Conservation (phyloP, 2,113 vertebrate species). For the Lucifuga dentata region DNA sequence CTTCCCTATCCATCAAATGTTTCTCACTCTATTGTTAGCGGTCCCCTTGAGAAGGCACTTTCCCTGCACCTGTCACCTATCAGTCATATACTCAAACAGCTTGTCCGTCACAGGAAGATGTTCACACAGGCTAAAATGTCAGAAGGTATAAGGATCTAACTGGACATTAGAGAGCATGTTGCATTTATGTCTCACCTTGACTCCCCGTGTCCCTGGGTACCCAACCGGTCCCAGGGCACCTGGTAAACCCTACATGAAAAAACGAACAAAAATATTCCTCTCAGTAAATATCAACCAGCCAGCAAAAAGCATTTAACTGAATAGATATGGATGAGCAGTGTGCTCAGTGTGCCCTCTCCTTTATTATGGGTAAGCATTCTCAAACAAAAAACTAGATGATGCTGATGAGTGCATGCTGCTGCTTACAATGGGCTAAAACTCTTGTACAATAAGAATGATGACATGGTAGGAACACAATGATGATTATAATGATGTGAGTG, state of each 20-base stretch:
- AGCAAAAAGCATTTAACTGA: not conserved
- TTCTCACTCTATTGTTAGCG: conserved; percentile 42
- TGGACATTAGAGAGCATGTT: conserved; percentile 28
- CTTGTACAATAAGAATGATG: conserved; percentile 36
- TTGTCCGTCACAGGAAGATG: conserved; percentile 56
- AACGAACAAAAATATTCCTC: conserved; percentile 5
- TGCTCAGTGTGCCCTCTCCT: conserved; percentile 1
- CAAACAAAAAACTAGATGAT: conserved; percentile 14
- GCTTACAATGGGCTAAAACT: conserved; percentile 39
- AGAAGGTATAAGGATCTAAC: conserved; percentile 31
- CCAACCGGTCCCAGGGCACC: conserved; percentile 88
- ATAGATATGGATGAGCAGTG: conserved; percentile 2
- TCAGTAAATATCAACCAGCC: conserved; percentile 2
- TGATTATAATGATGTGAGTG: conserved; percentile 13
- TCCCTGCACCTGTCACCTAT: conserved; percentile 60
- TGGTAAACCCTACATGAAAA: conserved; percentile 80
- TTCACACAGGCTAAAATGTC: not conserved
- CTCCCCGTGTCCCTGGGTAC: conserved; percentile 91
- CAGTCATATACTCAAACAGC: conserved; percentile 61
- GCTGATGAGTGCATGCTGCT: conserved; percentile 28
- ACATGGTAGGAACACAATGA: conserved; percentile 24
- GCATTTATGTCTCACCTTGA: conserved; percentile 86
- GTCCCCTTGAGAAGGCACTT: conserved; percentile 58
- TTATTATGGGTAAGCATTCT: conserved; percentile 8
- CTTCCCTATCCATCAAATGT: conserved; percentile 55